Conservation (phyloP, 1,140 invertebrate genomes). For the Cydia splendana region DNA sequence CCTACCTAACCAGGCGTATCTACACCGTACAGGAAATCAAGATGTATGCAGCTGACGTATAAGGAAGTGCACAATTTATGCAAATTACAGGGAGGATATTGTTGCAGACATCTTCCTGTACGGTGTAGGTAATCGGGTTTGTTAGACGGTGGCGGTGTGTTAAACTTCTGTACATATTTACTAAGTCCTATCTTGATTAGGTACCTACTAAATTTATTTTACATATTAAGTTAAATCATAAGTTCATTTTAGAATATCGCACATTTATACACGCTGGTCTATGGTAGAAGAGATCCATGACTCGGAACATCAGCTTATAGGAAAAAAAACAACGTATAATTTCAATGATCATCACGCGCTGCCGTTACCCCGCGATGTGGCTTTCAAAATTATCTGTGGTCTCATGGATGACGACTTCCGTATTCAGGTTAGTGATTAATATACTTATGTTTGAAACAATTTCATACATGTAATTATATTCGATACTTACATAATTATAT, state of each 20-base stretch:
- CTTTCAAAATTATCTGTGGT: constrained; percentile 40
- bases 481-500: too few relatives aligned
- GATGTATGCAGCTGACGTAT: background rate
- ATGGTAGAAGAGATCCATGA: constrained; percentile 45
- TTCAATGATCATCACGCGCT: constrained; percentile 55
- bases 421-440: constrained; percentile 47
- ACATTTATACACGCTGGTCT: constrained; percentile 60
- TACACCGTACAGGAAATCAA: too few relatives aligned
- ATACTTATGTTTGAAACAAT: background rate
- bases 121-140: background rate
- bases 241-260: constrained; percentile 49
- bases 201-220: background rate
- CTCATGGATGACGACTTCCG: constrained; percentile 54
- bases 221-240: background rate
- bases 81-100: constrained; percentile 1
- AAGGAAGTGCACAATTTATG: background rate
- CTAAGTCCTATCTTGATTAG: too few relatives aligned
- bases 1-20: too few relatives aligned
- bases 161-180: too few relatives aligned
- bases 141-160: background rate
- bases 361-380: constrained; percentile 39
- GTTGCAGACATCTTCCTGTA: background rate
- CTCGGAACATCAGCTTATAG: constrained; percentile 44
- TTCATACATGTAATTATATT: too few relatives aligned
- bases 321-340: constrained; percentile 38